Percentiles rank a stretch among this genome's conserved stretches.
phyloP scores from a whole-genome alignment of 92 coral and sea anemone species.

The Metridium senile region DNA sequence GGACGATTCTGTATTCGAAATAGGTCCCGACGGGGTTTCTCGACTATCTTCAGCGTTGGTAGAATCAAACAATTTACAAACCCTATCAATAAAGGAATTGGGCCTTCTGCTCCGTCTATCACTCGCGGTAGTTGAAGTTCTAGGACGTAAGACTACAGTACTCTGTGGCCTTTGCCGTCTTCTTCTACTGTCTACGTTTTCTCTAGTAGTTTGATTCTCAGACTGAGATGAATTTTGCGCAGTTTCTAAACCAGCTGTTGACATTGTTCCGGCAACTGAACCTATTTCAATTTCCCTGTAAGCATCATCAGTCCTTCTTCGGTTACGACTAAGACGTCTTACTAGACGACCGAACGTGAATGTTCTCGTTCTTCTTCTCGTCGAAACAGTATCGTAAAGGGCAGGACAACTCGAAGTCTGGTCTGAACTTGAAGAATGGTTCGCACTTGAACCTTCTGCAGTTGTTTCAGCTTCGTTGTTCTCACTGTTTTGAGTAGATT shows the following conservation, averaged over 20 bases:
- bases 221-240: not conserved
- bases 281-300: slow-evolving; percentile 24
- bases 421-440: slow-evolving; percentile 11
- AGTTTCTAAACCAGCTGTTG: slow-evolving; percentile 27
- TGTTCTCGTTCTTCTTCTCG: slow-evolving; percentile 34
- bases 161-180: slow-evolving; percentile 38
- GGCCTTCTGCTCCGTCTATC: slow-evolving; percentile 34
- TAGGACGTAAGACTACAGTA: slow-evolving; percentile 24
- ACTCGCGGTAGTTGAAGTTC: slow-evolving; percentile 18
- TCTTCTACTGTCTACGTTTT: slow-evolving; percentile 3
- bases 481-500: slow-evolving; percentile 10
- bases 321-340: slow-evolving; percentile 20
- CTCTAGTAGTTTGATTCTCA: slow-evolving; percentile 4
- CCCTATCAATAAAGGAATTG: slow-evolving; percentile 31
- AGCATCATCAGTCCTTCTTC: slow-evolving; percentile 29
- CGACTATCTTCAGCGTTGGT: slow-evolving; percentile 20
- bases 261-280: slow-evolving; percentile 28
- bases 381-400: slow-evolving; percentile 11
- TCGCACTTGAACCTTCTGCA: not conserved
- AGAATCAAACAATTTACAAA: slow-evolving; percentile 48
- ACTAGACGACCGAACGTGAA: slow-evolving; percentile 41
- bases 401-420: slow-evolving; percentile 32
- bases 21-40: slow-evolving; percentile 15
- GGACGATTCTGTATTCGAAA: not conserved
- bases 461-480: slow-evolving; percentile 24